Percentiles rank a stretch among this genome's conserved stretches.
Evolutionary conservation across 1,140 invertebrate species (phyloP).

Genomic region (Stratiolaelaps scimitus): DNA sequence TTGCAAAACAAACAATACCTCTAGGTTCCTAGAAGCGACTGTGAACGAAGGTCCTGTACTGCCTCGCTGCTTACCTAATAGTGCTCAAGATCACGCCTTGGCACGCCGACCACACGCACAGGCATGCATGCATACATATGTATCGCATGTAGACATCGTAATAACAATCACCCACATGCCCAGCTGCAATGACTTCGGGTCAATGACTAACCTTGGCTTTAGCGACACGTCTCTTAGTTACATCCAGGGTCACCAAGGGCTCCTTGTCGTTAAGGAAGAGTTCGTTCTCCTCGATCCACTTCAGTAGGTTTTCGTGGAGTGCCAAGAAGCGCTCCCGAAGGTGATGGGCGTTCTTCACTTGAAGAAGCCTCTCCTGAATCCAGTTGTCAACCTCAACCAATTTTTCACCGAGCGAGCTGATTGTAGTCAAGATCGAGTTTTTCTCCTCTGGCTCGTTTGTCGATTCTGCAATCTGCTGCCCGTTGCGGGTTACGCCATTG

Average conservation of each 20-base stretch:
- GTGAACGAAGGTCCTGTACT: no score
- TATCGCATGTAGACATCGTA: no score
- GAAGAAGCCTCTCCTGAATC: conserved; percentile 65
- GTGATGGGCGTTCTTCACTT: conserved; percentile 71
- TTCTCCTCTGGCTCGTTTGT: conserved; percentile 61
- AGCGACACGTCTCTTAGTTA: conserved; percentile 27
- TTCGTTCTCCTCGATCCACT: conserved; percentile 68
- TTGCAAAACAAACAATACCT: no score
- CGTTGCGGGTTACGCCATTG: conserved; percentile 55
- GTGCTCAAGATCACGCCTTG: no score
- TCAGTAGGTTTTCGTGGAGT: conserved; percentile 61
- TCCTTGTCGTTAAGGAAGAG: conserved; percentile 49
- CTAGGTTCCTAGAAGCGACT: no score
- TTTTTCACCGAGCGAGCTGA: conserved; percentile 60
- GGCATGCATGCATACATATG: no score
- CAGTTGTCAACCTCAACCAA: conserved; percentile 57
- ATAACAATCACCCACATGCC: no score
- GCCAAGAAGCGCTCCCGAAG: conserved; percentile 72
- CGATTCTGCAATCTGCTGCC: conserved; percentile 60
- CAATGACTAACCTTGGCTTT: conserved; percentile 23
- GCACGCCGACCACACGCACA: no score
- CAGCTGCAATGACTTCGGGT: conserved; percentile 56
- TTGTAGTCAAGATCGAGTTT: conserved; percentile 57
- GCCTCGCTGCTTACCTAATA: no score
- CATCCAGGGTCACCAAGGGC: conserved; percentile 12